These are phyloP conservation scores for Megatriorchis doriae DNA, from an alignment of 2,113 vertebrate species.

Conservation along the genomic window DNA sequence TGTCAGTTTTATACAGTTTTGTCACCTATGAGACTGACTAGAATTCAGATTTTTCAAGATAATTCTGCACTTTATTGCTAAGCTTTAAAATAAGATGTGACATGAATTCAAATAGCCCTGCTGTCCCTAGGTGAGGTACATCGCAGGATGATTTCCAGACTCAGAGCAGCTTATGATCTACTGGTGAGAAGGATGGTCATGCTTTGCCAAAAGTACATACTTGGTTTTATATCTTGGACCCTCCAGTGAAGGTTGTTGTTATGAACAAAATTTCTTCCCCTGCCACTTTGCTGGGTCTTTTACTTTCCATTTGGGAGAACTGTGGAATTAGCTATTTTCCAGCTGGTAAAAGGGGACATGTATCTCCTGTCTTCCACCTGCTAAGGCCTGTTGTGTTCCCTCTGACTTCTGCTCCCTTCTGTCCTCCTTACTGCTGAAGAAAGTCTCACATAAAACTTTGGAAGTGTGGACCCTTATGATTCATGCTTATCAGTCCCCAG, in stretches of 20 bases:
- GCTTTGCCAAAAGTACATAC: not conserved
- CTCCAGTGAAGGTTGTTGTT: not conserved
- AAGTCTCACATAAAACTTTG: not conserved
- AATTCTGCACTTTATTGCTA: not conserved
- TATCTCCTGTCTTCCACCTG: not conserved
- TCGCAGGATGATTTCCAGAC: not conserved
- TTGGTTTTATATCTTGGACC: not conserved
- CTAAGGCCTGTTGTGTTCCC: not conserved
- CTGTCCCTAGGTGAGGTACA: not conserved
- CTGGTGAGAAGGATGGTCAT: not conserved
- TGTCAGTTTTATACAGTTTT: not conserved
- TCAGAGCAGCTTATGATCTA: not conserved
- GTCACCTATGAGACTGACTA: not conserved
- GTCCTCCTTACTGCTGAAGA: not conserved
- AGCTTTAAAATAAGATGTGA: not conserved
- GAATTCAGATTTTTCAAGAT: not conserved
- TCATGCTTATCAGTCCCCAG: not conserved
- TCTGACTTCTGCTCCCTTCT: not conserved
- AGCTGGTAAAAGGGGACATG: not conserved
- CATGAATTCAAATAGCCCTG: not conserved
- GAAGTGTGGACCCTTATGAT: not conserved
- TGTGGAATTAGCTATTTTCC: not conserved
- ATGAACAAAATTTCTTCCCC: not conserved
- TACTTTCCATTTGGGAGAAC: not conserved
- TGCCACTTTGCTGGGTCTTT: not conserved